Percentiles rank a stretch among this genome's conserved stretches.
Evolutionary conservation across 2,888 invertebrate species (phyloP).

Genomic region (Meta bourneti): DNA sequence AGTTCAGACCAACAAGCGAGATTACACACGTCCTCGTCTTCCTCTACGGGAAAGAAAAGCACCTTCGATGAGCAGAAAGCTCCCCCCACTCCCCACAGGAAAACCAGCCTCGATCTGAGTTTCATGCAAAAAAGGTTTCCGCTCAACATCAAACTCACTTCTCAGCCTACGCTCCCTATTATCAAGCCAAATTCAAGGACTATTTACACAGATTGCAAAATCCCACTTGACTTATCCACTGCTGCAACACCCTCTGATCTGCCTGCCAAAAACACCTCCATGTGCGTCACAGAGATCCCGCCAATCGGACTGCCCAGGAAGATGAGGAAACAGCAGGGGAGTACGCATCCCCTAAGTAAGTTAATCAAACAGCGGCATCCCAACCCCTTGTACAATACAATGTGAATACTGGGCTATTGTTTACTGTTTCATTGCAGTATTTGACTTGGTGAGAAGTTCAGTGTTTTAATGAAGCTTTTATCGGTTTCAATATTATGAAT

Average conservation of each 20-base stretch:
- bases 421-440: neutral
- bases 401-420: constrained; percentile 48
- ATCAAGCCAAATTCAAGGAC: constrained; percentile 62
- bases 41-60: constrained; percentile 41
- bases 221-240: neutral
- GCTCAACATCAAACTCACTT: constrained; percentile 58
- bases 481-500: neutral
- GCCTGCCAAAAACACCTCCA: constrained; percentile 54
- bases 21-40: constrained; percentile 35
- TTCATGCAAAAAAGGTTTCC: constrained; percentile 61
- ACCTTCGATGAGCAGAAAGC: constrained; percentile 76
- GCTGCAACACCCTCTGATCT: constrained; percentile 22
- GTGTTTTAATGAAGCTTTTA: neutral
- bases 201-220: constrained; percentile 49
- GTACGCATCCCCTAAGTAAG: constrained; percentile 94
- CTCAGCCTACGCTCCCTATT: constrained; percentile 48
- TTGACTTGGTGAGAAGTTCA: neutral
- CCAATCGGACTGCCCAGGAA: constrained; percentile 81
- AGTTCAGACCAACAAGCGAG: constrained; percentile 27
- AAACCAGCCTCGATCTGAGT: constrained; percentile 80
- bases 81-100: constrained; percentile 80
- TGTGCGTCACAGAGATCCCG: constrained; percentile 38
- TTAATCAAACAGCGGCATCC: constrained; percentile 81
- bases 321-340: constrained; percentile 89
- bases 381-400: constrained; percentile 76